phyloP scores from a whole-genome alignment of 1,140 invertebrate genomes.

The Alviniconcha marisindica region DNA sequence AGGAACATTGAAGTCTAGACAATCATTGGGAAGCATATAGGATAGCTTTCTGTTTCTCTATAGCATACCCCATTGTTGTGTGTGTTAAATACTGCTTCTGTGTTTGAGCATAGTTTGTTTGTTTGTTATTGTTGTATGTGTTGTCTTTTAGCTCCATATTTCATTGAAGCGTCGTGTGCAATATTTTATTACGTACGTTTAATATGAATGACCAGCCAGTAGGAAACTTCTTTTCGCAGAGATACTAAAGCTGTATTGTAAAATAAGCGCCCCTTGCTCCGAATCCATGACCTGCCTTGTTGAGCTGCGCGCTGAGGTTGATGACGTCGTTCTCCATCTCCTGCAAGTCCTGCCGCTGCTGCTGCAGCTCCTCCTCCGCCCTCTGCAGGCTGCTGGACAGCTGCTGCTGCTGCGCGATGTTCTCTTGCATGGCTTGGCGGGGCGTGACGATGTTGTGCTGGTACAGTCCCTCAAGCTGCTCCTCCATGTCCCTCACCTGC shows the following conservation, averaged over 20 bases:
- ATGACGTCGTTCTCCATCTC: constrained; percentile 28
- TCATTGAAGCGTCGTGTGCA: neutral
- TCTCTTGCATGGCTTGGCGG: neutral
- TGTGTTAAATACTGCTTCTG: no score
- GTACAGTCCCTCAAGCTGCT: constrained; percentile 31
- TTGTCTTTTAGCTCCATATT: neutral
- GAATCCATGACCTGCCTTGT: constrained; percentile 19
- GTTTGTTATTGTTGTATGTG: neutral
- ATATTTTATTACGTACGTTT: neutral
- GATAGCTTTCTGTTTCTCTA: no score
- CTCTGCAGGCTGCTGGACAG: neutral
- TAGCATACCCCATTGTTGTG: no score
- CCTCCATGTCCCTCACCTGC: constrained; percentile 23
- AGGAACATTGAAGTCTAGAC: no score
- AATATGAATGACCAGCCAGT: no score
- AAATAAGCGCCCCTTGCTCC: no score
- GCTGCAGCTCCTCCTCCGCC: neutral
- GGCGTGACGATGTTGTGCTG: constrained; percentile 17
- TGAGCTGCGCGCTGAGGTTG: constrained; percentile 27
- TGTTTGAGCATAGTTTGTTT: neutral
- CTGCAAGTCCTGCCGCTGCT: neutral
- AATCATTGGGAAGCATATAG: no score
- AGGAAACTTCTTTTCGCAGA: no score
- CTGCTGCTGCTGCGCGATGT: constrained; percentile 11
- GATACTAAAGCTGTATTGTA: no score